A percentile compares a stretch with the other conserved stretches of the same genome.
Evolutionary conservation across 2,888 invertebrate genomes (phyloP).

Genomic region (Pristionchus japonicus): DNA sequence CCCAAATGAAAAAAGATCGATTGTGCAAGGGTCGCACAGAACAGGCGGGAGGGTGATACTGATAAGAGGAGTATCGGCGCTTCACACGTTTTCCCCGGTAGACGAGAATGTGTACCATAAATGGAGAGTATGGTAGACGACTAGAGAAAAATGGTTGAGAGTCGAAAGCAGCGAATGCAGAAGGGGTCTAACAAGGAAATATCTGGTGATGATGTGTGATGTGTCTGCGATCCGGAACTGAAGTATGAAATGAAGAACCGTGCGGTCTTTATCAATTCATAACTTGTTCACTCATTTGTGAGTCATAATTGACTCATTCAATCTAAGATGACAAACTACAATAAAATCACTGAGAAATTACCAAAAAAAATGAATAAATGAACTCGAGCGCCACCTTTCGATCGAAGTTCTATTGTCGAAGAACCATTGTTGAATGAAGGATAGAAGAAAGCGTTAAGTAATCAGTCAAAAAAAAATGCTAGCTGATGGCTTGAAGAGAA

Average conservation of each 20-base stretch:
- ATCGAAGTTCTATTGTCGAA: not conserved
- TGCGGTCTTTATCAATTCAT: not conserved
- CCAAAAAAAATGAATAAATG: not conserved
- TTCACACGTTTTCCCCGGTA: not conserved
- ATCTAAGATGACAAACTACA: not conserved
- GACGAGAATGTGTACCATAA: not conserved
- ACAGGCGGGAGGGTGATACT: not conserved
- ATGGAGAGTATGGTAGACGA: not conserved
- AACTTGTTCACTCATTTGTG: not conserved
- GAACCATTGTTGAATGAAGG: not conserved
- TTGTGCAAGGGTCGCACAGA: not conserved
- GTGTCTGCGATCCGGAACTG: not conserved
- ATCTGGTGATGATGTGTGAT: not conserved
- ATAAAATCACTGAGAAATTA: not conserved
- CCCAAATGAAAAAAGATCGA: not conserved
- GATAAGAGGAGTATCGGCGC: not conserved
- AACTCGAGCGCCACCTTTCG: not conserved
- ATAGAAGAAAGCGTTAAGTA: not conserved
- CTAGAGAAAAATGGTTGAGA: not conserved
- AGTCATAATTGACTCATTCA: not conserved
- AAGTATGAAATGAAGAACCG: slow-evolving; percentile 6
- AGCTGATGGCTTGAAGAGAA: not conserved
- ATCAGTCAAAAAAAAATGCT: not conserved
- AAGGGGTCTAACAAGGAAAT: not conserved
- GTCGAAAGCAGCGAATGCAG: not conserved